Percentiles rank a stretch among this genome's conserved stretches.
Evolutionary conservation across 37 sponge, comb jelly and placozoan genomes (phyloP).

Genomic region (Spongilla lacustris): DNA sequence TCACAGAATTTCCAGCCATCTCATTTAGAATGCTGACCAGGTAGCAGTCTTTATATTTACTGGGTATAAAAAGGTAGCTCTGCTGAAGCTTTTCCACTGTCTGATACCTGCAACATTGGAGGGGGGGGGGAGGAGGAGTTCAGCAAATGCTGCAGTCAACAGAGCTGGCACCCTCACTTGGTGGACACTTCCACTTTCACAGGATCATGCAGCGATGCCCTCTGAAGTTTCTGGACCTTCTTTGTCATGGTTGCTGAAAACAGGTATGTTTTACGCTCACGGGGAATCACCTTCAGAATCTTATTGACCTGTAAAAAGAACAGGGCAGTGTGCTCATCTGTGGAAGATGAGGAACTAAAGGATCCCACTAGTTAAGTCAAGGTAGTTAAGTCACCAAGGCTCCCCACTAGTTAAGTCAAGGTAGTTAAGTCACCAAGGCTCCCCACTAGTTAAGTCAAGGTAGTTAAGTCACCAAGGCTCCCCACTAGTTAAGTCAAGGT

Average conservation of each 20-base stretch:
- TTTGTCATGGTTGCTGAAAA: conserved; percentile 99
- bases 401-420: too few relatives aligned
- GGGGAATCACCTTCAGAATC: conserved; percentile 90
- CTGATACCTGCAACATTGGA: conserved; percentile 56
- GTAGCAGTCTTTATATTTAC: conserved; percentile 98
- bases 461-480: too few relatives aligned
- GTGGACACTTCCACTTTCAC: conserved; percentile 96
- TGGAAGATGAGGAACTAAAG: too few relatives aligned
- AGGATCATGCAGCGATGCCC: conserved; percentile 94
- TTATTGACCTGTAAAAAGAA: conserved; percentile 78
- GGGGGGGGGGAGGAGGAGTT: not conserved
- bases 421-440: too few relatives aligned
- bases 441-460: too few relatives aligned
- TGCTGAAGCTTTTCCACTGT: conserved; percentile 98
- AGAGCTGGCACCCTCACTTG: conserved; percentile 65
- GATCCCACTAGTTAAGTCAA: too few relatives aligned
- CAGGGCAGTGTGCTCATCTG: not conserved
- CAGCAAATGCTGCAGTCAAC: not conserved
- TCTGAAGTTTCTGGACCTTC: conserved; percentile 96
- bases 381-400: too few relatives aligned
- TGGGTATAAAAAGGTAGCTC: conserved; percentile 94
- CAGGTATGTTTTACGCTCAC: conserved; percentile 89
- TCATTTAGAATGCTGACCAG: conserved; percentile 97
- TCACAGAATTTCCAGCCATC: conserved; percentile 96
- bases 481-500: too few relatives aligned